phyloP scores from a whole-genome alignment of 2,113 vertebrate genomes.

The Dicrurus megarhynchus region DNA sequence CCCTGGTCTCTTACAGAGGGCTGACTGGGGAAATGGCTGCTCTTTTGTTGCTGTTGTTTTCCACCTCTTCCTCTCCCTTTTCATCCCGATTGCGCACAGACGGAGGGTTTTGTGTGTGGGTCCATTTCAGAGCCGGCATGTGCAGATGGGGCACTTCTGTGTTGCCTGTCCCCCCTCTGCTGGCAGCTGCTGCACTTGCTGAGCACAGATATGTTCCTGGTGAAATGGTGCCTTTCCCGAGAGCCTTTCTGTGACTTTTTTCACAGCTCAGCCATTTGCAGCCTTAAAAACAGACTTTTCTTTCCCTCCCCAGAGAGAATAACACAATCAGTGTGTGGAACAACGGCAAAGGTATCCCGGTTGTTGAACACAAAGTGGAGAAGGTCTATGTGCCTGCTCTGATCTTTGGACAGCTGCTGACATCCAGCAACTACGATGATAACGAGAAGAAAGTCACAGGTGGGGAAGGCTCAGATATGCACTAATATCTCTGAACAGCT shows the following conservation, averaged over 20 bases:
- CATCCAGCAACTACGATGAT: conserved; percentile 97
- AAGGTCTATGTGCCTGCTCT: conserved; percentile 97
- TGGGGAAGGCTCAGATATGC: conserved; percentile 42
- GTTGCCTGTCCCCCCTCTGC: conserved; percentile 55
- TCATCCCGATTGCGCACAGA: background rate
- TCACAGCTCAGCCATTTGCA: background rate
- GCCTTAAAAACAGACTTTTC: background rate
- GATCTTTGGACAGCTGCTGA: conserved; percentile 96
- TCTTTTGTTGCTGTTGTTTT: rapidly evolving
- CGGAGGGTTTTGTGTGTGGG: background rate
- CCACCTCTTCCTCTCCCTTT: background rate
- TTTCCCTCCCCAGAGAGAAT: conserved; percentile 82
- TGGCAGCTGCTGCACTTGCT: conserved; percentile 16
- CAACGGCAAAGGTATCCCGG: conserved; percentile 96
- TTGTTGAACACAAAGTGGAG: conserved; percentile 97
- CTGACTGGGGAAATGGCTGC: background rate
- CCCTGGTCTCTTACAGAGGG: background rate
- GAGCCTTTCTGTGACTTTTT: background rate
- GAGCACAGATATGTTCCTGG: background rate
- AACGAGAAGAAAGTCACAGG: conserved; percentile 97
- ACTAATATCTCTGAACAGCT: background rate
- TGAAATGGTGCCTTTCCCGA: conserved; percentile 24
- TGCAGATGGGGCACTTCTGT: background rate
- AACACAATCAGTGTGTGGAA: conserved; percentile 95
- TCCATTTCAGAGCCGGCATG: rapidly evolving